Percentiles rank a stretch among this genome's conserved stretches.
These are phyloP conservation scores for Hydropotes inermis DNA, from an alignment of 2,113 vertebrate genomes.

Conservation along the genomic window DNA sequence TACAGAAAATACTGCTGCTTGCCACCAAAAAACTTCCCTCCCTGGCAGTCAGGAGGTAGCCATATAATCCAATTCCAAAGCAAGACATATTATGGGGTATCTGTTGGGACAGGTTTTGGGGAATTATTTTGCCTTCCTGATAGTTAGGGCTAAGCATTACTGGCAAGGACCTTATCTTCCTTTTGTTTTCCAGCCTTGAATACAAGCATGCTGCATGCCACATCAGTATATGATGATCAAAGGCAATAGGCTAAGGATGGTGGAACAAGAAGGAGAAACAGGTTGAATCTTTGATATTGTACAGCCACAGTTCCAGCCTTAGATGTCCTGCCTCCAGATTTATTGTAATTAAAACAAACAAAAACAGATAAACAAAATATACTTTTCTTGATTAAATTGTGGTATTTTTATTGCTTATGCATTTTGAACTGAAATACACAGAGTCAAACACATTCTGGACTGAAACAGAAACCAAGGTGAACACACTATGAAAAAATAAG, in stretches of 20 bases:
- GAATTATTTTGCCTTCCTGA: slow-evolving; percentile 4
- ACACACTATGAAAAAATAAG: slow-evolving; percentile 11
- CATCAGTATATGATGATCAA: neutral
- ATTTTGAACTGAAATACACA: neutral
- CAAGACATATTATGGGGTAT: neutral
- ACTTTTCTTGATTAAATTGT: neutral
- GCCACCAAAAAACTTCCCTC: neutral
- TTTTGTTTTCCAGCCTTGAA: neutral
- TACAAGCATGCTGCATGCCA: neutral
- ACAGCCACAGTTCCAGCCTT: neutral
- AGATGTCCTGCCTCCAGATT: neutral
- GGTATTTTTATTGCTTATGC: neutral
- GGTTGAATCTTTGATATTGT: neutral
- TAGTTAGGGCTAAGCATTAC: neutral
- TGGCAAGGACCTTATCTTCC: neutral
- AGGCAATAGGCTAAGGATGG: neutral
- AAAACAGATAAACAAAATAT: neutral
- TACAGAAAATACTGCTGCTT: neutral
- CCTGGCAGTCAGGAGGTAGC: neutral
- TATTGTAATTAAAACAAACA: neutral
- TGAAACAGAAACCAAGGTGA: neutral
- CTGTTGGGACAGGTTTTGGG: neutral
- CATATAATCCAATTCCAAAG: neutral
- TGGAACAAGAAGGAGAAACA: neutral
- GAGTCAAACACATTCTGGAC: neutral